These are phyloP conservation scores for Chromis chromis DNA, from an alignment of 2,797 vertebrate species.

Conservation along the genomic window DNA sequence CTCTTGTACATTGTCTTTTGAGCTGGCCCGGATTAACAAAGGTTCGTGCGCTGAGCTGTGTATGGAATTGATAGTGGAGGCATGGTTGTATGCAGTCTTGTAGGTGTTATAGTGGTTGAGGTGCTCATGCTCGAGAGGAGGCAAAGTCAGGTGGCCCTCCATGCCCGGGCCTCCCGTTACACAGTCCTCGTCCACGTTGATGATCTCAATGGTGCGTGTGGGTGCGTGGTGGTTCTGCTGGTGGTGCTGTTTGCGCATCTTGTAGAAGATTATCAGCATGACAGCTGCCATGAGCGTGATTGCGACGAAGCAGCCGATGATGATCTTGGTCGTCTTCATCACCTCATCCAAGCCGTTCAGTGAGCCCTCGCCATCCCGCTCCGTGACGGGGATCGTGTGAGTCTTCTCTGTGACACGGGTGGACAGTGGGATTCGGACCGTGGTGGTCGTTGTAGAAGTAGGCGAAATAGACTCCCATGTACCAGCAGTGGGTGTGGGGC, in stretches of 20 bases:
- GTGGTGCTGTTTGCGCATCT: slow-evolving; percentile 99
- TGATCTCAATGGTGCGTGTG: slow-evolving; percentile 97
- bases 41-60: slow-evolving; percentile 99
- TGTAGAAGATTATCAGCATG: slow-evolving; percentile 99
- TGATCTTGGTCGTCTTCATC: slow-evolving; percentile 99
- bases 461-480: slow-evolving; percentile 85
- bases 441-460: slow-evolving; percentile 91
- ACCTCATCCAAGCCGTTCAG: slow-evolving; percentile 96
- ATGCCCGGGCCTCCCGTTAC: slow-evolving; percentile 93
- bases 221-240: slow-evolving; percentile 97
- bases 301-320: slow-evolving; percentile 99
- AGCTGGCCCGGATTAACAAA: slow-evolving; percentile 99
- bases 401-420: slow-evolving; percentile 95
- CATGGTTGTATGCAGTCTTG: slow-evolving; percentile 98
- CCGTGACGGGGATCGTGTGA: slow-evolving; percentile 93
- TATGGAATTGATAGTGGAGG: slow-evolving; percentile 99
- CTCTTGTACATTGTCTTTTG: slow-evolving; percentile 99
- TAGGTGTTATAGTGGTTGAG: slow-evolving; percentile 99
- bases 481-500: slow-evolving; percentile 91
- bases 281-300: slow-evolving; percentile 99
- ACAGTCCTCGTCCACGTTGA: slow-evolving; percentile 97
- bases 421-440: slow-evolving; percentile 89
- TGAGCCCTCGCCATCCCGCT: slow-evolving; percentile 88
- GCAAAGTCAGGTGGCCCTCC: slow-evolving; percentile 97
- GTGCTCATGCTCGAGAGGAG: slow-evolving; percentile 98